Conservation (phyloP, 1,140 invertebrate species). For the Aporrectodea caliginosa region DNA sequence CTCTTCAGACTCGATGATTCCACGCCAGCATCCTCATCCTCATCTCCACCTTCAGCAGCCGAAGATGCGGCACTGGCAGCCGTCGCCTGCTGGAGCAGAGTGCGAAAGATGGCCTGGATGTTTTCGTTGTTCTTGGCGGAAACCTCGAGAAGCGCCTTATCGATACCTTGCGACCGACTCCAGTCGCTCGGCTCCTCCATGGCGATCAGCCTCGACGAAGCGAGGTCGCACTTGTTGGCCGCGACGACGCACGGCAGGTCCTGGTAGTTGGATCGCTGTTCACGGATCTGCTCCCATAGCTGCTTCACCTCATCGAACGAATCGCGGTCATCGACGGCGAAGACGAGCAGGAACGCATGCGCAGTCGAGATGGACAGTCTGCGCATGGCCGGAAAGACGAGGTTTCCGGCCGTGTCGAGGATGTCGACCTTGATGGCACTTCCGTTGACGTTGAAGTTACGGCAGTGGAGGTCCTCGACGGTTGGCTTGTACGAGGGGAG, state of each 20-base stretch:
- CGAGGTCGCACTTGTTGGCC: slow-evolving; percentile 17
- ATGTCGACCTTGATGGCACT: slow-evolving; percentile 19
- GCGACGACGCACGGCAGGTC: slow-evolving; percentile 14
- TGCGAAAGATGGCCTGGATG: background rate
- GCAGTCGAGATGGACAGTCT: slow-evolving; percentile 94
- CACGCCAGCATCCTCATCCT: too few species aligned
- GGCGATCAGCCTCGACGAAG: slow-evolving; percentile 10
- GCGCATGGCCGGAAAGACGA: slow-evolving; percentile 99
- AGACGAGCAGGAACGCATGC: slow-evolving; percentile 60
- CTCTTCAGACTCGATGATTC: slow-evolving; percentile 9
- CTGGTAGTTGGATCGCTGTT: slow-evolving; percentile 3
- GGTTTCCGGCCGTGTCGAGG: slow-evolving; percentile 83
- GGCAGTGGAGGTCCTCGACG: slow-evolving; percentile 82
- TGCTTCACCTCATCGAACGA: slow-evolving; percentile 28
- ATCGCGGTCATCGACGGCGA: slow-evolving; percentile 54
- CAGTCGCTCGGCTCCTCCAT: slow-evolving; percentile 18
- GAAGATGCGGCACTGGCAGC: background rate
- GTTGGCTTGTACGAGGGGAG: slow-evolving; percentile 79
- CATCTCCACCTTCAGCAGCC: background rate
- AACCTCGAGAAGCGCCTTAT: slow-evolving; percentile 7
- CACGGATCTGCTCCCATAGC: slow-evolving; percentile 17
- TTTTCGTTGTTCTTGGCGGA: slow-evolving; percentile 16
- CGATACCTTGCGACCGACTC: background rate
- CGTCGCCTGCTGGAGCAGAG: slow-evolving; percentile 9
- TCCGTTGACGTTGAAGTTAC: slow-evolving; percentile 42